phyloP scores from a whole-genome alignment of 2,888 invertebrate genomes.

The Eupeodes luniger region DNA sequence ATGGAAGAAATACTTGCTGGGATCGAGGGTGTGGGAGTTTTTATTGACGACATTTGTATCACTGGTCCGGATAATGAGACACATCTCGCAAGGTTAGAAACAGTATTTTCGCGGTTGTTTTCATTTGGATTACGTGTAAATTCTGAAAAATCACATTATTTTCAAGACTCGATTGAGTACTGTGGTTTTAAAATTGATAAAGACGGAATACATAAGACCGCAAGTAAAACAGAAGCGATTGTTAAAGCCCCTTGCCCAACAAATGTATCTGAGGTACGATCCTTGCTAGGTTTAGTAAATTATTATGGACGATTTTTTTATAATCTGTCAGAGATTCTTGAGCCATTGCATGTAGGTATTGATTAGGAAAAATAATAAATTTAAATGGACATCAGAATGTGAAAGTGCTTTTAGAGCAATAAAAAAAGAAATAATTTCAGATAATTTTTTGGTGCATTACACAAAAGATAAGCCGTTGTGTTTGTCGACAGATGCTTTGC shows the following conservation, averaged over 20 bases:
- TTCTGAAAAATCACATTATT: too few relatives aligned
- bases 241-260: not conserved
- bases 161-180: not conserved
- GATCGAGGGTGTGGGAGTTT: not conserved
- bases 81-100: slow-evolving; percentile 6
- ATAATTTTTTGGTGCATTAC: slow-evolving; percentile 21
- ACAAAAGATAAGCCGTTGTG: slow-evolving; percentile 1
- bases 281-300: slow-evolving; percentile 11
- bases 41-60: not conserved
- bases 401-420: slow-evolving; percentile 38
- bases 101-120: not conserved
- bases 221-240: not conserved
- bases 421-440: slow-evolving; percentile 68
- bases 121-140: not conserved
- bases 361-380: slow-evolving; percentile 70
- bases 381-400: slow-evolving; percentile 71
- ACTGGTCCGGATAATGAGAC: not conserved
- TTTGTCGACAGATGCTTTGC: not conserved
- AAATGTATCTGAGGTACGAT: slow-evolving; percentile 13
- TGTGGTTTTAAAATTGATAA: slow-evolving; percentile 75
- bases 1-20: not conserved
- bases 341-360: slow-evolving; percentile 77
- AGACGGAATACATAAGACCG: slow-evolving; percentile 8
- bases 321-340: slow-evolving; percentile 52
- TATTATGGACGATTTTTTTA: slow-evolving; percentile 5